Evolutionary conservation across 2,113 vertebrate genomes (phyloP).

Genomic region (Glaucomys volans): DNA sequence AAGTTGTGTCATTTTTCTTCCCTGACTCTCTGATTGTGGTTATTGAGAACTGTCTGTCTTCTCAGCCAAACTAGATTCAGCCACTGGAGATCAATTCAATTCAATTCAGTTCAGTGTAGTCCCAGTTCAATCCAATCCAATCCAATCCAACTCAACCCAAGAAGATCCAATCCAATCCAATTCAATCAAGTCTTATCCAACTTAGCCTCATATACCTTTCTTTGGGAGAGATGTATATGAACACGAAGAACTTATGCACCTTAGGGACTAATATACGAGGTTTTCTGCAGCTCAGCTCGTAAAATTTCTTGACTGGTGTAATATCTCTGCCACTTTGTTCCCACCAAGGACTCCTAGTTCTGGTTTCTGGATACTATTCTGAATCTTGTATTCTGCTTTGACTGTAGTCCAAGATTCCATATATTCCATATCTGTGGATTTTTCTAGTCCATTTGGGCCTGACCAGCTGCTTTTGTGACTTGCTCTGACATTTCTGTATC

Average conservation of each 20-base stretch:
- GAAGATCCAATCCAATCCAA: neutral
- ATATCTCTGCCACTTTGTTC: neutral
- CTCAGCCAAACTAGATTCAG: slow-evolving; percentile 41
- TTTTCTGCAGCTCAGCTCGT: neutral
- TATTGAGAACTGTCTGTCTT: slow-evolving; percentile 56
- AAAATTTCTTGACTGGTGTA: slow-evolving; percentile 7
- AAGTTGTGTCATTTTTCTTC: slow-evolving; percentile 73
- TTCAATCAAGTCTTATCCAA: neutral
- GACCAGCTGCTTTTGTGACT: neutral
- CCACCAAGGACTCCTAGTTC: neutral
- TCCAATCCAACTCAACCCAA: neutral
- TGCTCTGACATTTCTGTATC: neutral
- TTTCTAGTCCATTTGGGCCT: neutral
- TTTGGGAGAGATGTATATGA: neutral
- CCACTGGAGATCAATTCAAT: slow-evolving; percentile 59
- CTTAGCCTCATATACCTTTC: neutral
- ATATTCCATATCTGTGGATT: neutral
- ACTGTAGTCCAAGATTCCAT: neutral
- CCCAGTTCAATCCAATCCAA: neutral
- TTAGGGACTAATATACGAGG: neutral
- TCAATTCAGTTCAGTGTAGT: neutral
- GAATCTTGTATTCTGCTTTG: neutral
- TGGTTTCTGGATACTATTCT: neutral
- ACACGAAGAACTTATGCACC: slow-evolving; percentile 22
- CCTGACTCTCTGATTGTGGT: slow-evolving; percentile 62